Conservation (phyloP, 2,797 vertebrate genomes). For the Glyptemys insculpta region DNA sequence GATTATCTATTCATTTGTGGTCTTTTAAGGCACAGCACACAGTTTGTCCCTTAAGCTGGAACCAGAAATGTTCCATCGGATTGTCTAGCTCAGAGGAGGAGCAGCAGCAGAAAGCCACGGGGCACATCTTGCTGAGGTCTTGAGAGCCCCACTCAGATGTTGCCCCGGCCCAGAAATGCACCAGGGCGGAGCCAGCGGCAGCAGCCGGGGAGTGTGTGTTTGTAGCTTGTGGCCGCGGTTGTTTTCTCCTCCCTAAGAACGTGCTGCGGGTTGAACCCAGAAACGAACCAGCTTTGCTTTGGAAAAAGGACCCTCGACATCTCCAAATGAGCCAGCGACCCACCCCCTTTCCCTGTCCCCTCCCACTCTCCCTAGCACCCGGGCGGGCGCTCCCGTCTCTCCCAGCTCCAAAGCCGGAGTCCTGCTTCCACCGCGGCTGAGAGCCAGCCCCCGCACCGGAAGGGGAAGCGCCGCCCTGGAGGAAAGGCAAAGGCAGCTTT, state of each 20-base stretch:
- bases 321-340: no score
- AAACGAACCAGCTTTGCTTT: neutral
- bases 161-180: neutral
- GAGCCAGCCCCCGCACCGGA: neutral
- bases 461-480: neutral
- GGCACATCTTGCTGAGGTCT: neutral
- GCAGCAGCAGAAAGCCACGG: neutral
- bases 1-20: no score
- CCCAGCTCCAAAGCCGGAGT: neutral
- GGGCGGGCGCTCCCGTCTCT: neutral
- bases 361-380: neutral
- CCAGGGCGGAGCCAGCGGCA: neutral
- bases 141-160: neutral
- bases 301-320: neutral
- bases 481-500: neutral
- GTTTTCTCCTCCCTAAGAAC: neutral
- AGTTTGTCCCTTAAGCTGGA: neutral
- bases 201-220: neutral
- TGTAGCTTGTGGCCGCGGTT: neutral
- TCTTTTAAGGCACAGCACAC: neutral
- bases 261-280: neutral
- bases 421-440: neutral
- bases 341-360: neutral
- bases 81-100: neutral
- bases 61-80: neutral